Evolutionary conservation across 2,888 invertebrate species (phyloP).

Genomic region (Cistogaster globosa): DNA sequence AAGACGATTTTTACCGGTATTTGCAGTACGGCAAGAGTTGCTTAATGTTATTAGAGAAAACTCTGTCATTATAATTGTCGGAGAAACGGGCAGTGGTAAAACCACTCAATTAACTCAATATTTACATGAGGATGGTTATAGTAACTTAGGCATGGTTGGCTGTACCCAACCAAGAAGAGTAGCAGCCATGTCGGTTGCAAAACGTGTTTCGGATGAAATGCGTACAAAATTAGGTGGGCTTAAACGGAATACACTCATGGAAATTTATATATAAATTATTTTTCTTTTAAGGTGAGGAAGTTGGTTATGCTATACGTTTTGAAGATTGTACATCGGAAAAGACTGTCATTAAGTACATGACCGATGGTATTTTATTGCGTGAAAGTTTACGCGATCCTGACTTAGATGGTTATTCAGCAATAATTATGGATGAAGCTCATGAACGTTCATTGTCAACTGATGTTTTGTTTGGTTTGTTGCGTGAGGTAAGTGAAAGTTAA

Average conservation of each 20-base stretch:
- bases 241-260: no score
- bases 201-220: slow-evolving; percentile 99
- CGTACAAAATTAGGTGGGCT: slow-evolving; percentile 89
- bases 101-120: slow-evolving; percentile 99
- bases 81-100: slow-evolving; percentile 87
- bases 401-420: slow-evolving; percentile 97
- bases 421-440: slow-evolving; percentile 99
- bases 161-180: slow-evolving; percentile 99
- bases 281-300: slow-evolving; percentile 88
- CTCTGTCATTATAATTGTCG: slow-evolving; percentile 96
- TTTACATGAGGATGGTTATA: slow-evolving; percentile 98
- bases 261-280: background rate
- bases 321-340: slow-evolving; percentile 98
- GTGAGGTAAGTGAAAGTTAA: slow-evolving; percentile 88
- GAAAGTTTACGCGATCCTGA: slow-evolving; percentile 98
- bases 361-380: slow-evolving; percentile 98
- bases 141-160: slow-evolving; percentile 95
- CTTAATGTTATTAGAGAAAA: slow-evolving; percentile 96
- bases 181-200: slow-evolving; percentile 99
- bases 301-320: slow-evolving; percentile 99
- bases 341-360: slow-evolving; percentile 99
- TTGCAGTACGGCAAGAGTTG: slow-evolving; percentile 96
- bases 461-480: slow-evolving; percentile 96
- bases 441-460: slow-evolving; percentile 99
- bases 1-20: slow-evolving; percentile 95